Conservation (phyloP, 1,140 invertebrate species). For the Sarcophaga bullata region DNA sequence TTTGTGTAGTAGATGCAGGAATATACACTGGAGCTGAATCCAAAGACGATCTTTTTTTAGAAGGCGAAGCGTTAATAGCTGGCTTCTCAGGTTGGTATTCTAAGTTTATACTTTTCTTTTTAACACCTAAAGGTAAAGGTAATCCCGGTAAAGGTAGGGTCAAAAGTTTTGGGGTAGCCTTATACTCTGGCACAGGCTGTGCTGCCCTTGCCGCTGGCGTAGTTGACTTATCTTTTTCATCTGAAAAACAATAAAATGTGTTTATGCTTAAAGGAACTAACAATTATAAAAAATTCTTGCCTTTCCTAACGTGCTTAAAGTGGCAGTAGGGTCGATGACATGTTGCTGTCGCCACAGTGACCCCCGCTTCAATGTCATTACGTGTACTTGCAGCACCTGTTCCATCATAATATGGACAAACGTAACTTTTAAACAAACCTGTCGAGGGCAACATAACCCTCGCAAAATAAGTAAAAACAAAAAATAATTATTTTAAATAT, state of each 20-base stretch:
- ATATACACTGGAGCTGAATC: conserved; percentile 65
- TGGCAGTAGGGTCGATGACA: conserved; percentile 91
- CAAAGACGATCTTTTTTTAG: conserved; percentile 46
- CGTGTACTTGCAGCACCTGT: conserved; percentile 65
- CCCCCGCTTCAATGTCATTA: conserved; percentile 23
- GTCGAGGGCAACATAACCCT: conserved; percentile 82
- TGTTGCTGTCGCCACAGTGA: conserved; percentile 51
- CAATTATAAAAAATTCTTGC: conserved; percentile 57
- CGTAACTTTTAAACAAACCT: conserved; percentile 83
- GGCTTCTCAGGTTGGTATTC: conserved; percentile 63
- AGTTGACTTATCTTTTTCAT: conserved; percentile 45
- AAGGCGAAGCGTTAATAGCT: conserved; percentile 57
- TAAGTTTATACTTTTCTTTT: conserved; percentile 53
- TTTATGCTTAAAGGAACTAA: not conserved
- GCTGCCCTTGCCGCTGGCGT: conserved; percentile 35
- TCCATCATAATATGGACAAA: conserved; percentile 85
- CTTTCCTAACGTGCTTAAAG: conserved; percentile 83
- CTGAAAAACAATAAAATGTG: conserved; percentile 43
- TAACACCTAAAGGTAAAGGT: conserved; percentile 47
- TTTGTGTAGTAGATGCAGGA: conserved; percentile 58
- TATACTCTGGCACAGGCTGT: conserved; percentile 51
- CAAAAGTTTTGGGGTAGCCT: conserved; percentile 57
- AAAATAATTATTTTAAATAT: not conserved
- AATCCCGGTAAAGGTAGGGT: conserved; percentile 50
- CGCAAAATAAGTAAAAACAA: not conserved